Conservation (phyloP, 2,888 invertebrate genomes). For the Anorthoa munda region DNA sequence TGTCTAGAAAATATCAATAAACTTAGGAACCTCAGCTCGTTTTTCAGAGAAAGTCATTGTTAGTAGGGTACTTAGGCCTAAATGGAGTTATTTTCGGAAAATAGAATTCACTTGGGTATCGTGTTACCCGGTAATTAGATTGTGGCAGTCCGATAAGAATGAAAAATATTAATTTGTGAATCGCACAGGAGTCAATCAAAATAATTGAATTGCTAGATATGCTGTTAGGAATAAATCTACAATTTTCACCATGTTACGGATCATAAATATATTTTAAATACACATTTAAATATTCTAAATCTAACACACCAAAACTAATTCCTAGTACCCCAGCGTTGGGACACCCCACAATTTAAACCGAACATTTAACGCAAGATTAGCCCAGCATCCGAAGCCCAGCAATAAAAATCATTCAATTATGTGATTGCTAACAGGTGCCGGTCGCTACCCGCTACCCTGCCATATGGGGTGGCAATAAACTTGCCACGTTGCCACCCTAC, state of each 20-base stretch:
- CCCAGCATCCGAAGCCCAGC: conserved; percentile 48
- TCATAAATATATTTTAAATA: background rate
- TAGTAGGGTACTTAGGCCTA: too few species aligned
- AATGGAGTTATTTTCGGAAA: too few species aligned
- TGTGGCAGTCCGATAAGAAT: too few species aligned
- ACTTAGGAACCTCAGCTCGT: too few species aligned
- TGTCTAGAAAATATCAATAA: too few species aligned
- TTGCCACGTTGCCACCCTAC: conserved; percentile 38
- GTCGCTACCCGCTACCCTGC: conserved; percentile 35
- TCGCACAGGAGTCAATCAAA: too few species aligned
- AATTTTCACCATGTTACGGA: background rate
- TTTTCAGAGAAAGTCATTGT: too few species aligned
- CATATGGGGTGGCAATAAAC: conserved; percentile 67
- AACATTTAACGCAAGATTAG: conserved; percentile 64
- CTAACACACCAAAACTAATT: conserved; percentile 15
- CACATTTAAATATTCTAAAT: conserved; percentile 14
- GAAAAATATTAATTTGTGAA: too few species aligned
- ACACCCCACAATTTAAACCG: conserved; percentile 40
- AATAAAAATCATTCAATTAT: conserved; percentile 64
- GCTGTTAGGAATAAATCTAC: too few species aligned
- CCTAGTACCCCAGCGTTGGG: conserved; percentile 19
- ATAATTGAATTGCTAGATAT: too few species aligned
- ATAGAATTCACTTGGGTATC: too few species aligned
- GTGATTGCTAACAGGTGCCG: conserved; percentile 60
- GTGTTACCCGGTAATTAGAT: too few species aligned